phyloP scores from a whole-genome alignment of 2,113 vertebrate species.

The Clinocottus analis region DNA sequence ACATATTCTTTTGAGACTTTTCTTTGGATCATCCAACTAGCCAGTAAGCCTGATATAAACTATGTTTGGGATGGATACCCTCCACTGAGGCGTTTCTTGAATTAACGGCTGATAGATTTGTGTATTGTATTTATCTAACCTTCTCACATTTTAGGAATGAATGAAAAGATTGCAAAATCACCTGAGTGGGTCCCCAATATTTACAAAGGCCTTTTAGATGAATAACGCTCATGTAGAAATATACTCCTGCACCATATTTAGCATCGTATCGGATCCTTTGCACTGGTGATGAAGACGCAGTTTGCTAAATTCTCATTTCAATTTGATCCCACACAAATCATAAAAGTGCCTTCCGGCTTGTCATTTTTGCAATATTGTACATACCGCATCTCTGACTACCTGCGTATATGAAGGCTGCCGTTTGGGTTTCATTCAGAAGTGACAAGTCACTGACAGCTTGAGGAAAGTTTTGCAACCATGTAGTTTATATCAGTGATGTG shows the following conservation, averaged over 20 bases:
- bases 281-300: conserved; percentile 22
- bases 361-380: conserved; percentile 66
- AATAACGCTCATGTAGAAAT: conserved; percentile 11
- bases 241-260: conserved; percentile 30
- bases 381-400: conserved; percentile 39
- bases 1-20: conserved; percentile 13
- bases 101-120: neutral
- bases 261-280: conserved; percentile 28
- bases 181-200: conserved; percentile 15
- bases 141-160: neutral
- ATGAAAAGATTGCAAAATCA: conserved; percentile 27
- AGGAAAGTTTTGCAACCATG: conserved; percentile 52
- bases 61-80: conserved; percentile 7
- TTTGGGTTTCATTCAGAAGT: conserved; percentile 42
- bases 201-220: conserved; percentile 13
- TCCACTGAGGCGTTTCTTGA: conserved; percentile 2
- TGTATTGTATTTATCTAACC: conserved; percentile 11
- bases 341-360: conserved; percentile 80
- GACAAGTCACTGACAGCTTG: conserved; percentile 34
- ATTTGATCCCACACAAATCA: conserved; percentile 62
- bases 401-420: conserved; percentile 34
- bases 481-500: conserved; percentile 53
- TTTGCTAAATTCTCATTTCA: conserved; percentile 50
- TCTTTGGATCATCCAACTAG: conserved; percentile 20
- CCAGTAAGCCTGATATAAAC: conserved; percentile 16